phyloP scores from a whole-genome alignment of 2,888 invertebrate species.

The Scrobipalpa costella region DNA sequence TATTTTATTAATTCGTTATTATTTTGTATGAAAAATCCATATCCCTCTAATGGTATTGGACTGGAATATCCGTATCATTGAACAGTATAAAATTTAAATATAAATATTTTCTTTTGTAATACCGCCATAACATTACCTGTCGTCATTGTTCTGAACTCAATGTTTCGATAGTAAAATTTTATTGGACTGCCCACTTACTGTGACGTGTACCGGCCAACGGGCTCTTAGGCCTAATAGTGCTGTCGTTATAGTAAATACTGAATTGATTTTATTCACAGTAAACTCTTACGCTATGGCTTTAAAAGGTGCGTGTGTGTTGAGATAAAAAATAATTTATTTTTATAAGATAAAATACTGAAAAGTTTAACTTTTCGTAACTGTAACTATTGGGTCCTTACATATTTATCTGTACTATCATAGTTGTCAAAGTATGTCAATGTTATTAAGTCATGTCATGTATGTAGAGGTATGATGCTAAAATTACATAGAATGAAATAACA shows the following conservation, averaged over 20 bases:
- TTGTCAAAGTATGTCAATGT: too few relatives aligned
- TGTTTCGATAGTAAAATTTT: conserved; percentile 61
- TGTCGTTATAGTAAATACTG: conserved; percentile 63
- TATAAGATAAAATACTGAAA: too few relatives aligned
- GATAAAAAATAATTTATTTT: neutral
- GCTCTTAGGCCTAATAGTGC: conserved; percentile 62
- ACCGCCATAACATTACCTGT: conserved; percentile 19
- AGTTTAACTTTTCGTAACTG: too few relatives aligned
- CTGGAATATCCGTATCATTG: neutral
- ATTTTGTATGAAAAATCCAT: too few relatives aligned
- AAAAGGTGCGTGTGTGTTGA: neutral
- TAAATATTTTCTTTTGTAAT: neutral
- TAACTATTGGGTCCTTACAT: too few relatives aligned
- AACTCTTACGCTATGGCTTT: conserved; percentile 24
- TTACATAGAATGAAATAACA: too few relatives aligned
- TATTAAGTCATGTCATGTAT: too few relatives aligned
- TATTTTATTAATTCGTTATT: too few relatives aligned
- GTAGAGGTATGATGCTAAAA: too few relatives aligned
- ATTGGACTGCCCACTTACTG: conserved; percentile 64
- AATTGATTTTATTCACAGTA: conserved; percentile 55
- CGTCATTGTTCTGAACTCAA: conserved; percentile 22
- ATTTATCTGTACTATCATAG: too few relatives aligned
- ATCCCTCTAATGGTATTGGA: neutral
- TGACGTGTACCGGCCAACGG: conserved; percentile 53
- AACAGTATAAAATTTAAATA: neutral